These are phyloP conservation scores for Alloplasta piceator DNA, from an alignment of 2,888 invertebrate species.

Conservation along the genomic window DNA sequence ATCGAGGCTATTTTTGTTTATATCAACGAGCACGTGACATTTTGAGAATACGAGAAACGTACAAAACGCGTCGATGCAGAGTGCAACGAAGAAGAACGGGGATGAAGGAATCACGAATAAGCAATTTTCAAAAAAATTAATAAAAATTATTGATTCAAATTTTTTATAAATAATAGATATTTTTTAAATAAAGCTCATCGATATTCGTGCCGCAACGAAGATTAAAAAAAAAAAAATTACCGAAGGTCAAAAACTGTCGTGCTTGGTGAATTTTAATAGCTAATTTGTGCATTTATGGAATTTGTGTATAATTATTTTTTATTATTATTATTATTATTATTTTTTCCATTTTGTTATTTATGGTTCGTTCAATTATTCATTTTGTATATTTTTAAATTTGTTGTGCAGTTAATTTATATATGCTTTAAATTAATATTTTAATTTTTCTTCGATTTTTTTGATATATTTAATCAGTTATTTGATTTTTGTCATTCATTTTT, in stretches of 20 bases:
- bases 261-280: no score
- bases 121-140: constrained; percentile 3
- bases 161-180: constrained; percentile 11
- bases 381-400: no score
- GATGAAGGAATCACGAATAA: not conserved
- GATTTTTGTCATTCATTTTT: no score
- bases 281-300: no score
- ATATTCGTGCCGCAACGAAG: constrained; percentile 46
- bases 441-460: no score
- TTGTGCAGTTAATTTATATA: no score
- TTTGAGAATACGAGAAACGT: constrained; percentile 21
- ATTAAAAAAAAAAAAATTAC: constrained; percentile 43
- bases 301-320: no score
- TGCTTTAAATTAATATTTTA: no score
- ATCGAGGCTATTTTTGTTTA: constrained; percentile 59
- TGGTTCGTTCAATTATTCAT: no score
- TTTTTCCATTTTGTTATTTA: no score
- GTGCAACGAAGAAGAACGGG: not conserved
- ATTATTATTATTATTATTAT: no score
- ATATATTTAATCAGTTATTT: no score
- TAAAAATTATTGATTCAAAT: not conserved
- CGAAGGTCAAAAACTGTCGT: constrained; percentile 25
- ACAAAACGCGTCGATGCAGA: constrained; percentile 5
- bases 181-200: constrained; percentile 34
- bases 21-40: constrained; percentile 58